Evolutionary conservation across 1,140 invertebrate species (phyloP).

Genomic region (Heliconius melpomene): DNA sequence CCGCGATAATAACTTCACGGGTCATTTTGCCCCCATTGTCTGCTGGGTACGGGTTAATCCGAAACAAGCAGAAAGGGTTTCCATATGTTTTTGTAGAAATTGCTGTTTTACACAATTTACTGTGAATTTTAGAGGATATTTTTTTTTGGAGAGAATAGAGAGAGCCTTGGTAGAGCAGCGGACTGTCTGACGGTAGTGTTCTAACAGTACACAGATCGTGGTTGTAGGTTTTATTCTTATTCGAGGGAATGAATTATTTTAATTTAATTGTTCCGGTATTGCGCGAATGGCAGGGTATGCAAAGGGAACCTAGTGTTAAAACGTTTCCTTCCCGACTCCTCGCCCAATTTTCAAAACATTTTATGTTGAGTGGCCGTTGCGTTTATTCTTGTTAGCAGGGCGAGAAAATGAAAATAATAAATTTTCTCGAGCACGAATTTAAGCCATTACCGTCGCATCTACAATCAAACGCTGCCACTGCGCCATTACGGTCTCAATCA

Average conservation of each 20-base stretch:
- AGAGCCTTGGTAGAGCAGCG: too few species aligned
- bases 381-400: neutral
- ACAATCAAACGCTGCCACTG: neutral
- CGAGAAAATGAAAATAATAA: too few species aligned
- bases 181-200: too few species aligned
- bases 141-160: too few species aligned
- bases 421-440: neutral
- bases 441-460: neutral
- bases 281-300: too few species aligned
- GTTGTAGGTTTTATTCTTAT: too few species aligned
- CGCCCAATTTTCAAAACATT: neutral
- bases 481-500: too few species aligned
- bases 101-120: neutral
- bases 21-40: slow-evolving; percentile 52
- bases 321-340: neutral
- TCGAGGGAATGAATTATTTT: too few species aligned
- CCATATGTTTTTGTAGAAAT: neutral
- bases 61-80: slow-evolving; percentile 17
- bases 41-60: slow-evolving; percentile 40
- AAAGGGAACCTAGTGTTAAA: neutral
- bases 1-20: slow-evolving; percentile 55
- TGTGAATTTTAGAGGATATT: neutral
- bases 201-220: too few species aligned
- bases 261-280: too few species aligned
- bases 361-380: neutral